Conservation (phyloP, 2,113 vertebrate genomes). For the Heliornis fulica region DNA sequence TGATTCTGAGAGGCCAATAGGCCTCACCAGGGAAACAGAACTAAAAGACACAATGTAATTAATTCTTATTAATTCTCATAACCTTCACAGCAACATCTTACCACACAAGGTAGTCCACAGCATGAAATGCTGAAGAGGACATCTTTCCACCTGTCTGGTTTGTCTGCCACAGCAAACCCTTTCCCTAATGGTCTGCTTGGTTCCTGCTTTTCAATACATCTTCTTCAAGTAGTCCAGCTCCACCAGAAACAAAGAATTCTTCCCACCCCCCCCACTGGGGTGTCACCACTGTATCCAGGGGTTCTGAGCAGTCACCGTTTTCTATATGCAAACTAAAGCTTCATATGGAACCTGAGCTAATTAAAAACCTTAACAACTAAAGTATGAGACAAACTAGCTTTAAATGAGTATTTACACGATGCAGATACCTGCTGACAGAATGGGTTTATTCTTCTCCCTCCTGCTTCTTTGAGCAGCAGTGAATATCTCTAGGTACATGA, state of each 20-base stretch:
- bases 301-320: not conserved
- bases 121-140: not conserved
- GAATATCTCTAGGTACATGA: not conserved
- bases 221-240: not conserved
- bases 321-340: not conserved
- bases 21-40: not conserved
- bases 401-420: not conserved
- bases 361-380: not conserved
- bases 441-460: not conserved
- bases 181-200: not conserved
- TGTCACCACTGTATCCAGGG: not conserved
- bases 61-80: not conserved
- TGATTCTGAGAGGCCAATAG: not conserved
- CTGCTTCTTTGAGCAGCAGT: not conserved
- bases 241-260: not conserved
- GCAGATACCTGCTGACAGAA: conserved; percentile 5
- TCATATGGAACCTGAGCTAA: not conserved
- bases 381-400: not conserved
- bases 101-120: not conserved
- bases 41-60: not conserved
- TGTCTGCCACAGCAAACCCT: not conserved
- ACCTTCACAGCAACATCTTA: not conserved
- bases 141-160: not conserved
- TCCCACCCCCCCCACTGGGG: not conserved
- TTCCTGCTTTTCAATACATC: not conserved